These are phyloP conservation scores for Acleris holmiana DNA, from an alignment of 2,888 invertebrate species.

Conservation along the genomic window DNA sequence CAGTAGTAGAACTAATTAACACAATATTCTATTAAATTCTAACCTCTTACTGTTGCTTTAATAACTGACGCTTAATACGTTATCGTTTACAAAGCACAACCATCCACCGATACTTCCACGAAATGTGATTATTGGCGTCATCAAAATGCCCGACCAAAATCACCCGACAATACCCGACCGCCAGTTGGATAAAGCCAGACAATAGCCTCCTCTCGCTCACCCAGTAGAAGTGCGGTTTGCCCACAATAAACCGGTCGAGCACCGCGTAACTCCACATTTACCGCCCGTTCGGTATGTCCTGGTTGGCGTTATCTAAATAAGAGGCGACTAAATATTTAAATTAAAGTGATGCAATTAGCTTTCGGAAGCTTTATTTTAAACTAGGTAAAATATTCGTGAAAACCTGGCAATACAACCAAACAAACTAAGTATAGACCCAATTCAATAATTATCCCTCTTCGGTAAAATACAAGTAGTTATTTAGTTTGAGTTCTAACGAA, in stretches of 20 bases:
- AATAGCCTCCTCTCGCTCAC: conserved; percentile 40
- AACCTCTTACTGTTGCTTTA: no score
- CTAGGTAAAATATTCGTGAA: no score
- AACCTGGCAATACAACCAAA: no score
- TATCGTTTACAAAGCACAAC: not conserved
- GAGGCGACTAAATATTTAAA: no score
- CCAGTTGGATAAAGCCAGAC: conserved; percentile 51
- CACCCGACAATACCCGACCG: conserved; percentile 49
- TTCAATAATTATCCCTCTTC: no score
- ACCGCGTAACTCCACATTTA: conserved; percentile 13
- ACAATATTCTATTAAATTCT: no score
- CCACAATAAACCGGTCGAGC: conserved; percentile 30
- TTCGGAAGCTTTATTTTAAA: no score
- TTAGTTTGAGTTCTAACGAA: no score
- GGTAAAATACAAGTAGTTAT: no score
- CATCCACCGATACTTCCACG: conserved; percentile 1
- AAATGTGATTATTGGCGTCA: conserved; percentile 6
- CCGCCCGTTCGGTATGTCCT: conserved; percentile 5
- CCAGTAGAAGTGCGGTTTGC: conserved; percentile 41
- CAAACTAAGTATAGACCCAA: no score
- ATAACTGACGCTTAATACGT: not conserved
- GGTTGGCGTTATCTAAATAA: not conserved
- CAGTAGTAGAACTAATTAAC: not conserved
- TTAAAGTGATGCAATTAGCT: no score
- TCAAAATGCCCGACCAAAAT: conserved; percentile 46